Conservation (phyloP, 2,888 invertebrate species). For the Hydrotaea cyrtoneurina region DNA sequence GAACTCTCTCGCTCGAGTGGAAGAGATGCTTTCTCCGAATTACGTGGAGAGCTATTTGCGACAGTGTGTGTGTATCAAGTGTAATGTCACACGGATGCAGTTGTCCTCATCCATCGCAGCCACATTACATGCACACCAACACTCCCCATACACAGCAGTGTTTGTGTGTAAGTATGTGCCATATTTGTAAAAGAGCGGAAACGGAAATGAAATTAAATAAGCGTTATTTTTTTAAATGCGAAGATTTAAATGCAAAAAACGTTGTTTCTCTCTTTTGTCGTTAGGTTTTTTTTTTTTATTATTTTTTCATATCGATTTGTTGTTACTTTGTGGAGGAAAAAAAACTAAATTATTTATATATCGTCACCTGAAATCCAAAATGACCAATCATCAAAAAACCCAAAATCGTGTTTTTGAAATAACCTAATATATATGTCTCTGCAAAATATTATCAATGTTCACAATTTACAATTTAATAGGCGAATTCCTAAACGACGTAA, state of each 20-base stretch:
- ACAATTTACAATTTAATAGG: no score
- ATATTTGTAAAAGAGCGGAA: slow-evolving; percentile 48
- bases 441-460: slow-evolving; percentile 39
- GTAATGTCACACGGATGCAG: slow-evolving; percentile 63
- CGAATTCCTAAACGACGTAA: no score
- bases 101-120: slow-evolving; percentile 16
- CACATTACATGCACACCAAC: slow-evolving; percentile 2
- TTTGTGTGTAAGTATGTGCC: slow-evolving; percentile 31
- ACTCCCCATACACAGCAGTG: slow-evolving; percentile 3
- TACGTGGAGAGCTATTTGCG: not conserved
- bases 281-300: slow-evolving; percentile 28
- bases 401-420: no score
- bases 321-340: no score
- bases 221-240: slow-evolving; percentile 29
- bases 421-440: slow-evolving; percentile 29
- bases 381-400: no score
- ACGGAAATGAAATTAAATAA: slow-evolving; percentile 57
- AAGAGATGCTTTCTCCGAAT: not conserved
- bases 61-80: slow-evolving; percentile 49
- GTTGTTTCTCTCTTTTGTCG: not conserved
- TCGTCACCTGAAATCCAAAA: no score
- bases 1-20: not conserved
- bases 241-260: slow-evolving; percentile 36
- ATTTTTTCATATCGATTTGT: slow-evolving; percentile 21
- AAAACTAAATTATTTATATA: no score